Conservation (phyloP, 2,888 invertebrate species). For the Cyclophora albipunctata region DNA sequence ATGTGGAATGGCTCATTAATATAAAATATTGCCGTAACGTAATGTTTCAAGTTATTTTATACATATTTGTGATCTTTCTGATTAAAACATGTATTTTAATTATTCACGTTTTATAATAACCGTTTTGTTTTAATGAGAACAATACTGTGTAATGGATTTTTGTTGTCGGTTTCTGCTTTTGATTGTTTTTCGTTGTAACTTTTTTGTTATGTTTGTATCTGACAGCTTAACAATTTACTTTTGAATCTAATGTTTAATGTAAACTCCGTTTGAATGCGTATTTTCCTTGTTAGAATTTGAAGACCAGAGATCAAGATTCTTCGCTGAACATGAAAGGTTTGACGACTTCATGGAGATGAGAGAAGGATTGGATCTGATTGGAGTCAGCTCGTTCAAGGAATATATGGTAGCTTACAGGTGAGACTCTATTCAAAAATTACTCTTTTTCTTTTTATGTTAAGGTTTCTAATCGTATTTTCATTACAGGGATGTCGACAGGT, state of each 20-base stretch:
- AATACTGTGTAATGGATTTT: no score
- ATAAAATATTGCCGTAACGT: conserved; percentile 8
- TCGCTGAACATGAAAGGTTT: conserved; percentile 84
- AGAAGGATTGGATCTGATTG: conserved; percentile 84
- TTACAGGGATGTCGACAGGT: conserved; percentile 64
- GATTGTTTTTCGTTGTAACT: no score
- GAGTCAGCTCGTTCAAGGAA: conserved; percentile 75
- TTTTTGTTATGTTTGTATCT: no score
- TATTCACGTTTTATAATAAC: no score
- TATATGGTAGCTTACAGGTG: conserved; percentile 74
- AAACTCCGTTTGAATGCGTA: no score
- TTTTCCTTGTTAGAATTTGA: conserved; percentile 77
- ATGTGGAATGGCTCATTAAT: conserved; percentile 10
- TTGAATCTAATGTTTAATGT: no score
- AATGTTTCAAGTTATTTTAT: conserved; percentile 3
- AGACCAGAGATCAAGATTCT: conserved; percentile 86
- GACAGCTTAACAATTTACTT: no score
- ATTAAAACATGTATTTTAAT: no score
- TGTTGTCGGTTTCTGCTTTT: no score
- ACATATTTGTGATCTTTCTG: background rate
- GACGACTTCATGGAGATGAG: conserved; percentile 92
- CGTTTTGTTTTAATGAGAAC: no score
- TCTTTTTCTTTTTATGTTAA: background rate
- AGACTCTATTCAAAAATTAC: background rate
- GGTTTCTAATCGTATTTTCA: conserved; percentile 8